phyloP scores from a whole-genome alignment of 2,113 vertebrate species.

The Pelobates fuscus region DNA sequence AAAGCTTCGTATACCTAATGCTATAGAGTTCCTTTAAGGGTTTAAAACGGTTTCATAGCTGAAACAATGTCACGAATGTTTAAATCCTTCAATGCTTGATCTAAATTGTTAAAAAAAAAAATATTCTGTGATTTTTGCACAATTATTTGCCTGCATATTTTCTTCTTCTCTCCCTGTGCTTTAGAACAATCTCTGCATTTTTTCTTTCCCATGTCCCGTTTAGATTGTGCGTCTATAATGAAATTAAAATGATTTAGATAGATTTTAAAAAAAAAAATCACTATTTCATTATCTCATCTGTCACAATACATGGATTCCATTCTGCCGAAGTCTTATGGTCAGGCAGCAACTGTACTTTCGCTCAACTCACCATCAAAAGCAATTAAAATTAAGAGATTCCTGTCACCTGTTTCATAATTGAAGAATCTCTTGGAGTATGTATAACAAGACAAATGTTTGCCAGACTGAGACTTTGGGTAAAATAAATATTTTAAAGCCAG shows the following conservation, averaged over 20 bases:
- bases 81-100: not conserved
- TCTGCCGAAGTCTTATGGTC: constrained; percentile 21
- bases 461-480: constrained; percentile 13
- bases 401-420: constrained; percentile 39
- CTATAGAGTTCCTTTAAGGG: no score
- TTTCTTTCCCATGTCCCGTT: constrained; percentile 16
- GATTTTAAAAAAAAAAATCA: constrained; percentile 32
- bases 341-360: constrained; percentile 14
- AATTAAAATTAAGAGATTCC: constrained; percentile 45
- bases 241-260: constrained; percentile 46
- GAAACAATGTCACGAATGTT: not conserved
- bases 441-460: constrained; percentile 13
- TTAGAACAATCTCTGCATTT: not conserved
- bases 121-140: not conserved
- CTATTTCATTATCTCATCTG: constrained; percentile 49
- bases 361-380: constrained; percentile 34
- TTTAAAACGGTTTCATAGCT: not conserved
- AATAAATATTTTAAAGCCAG: constrained; percentile 26
- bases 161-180: constrained; percentile 9
- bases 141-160: not conserved
- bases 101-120: not conserved
- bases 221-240: constrained; percentile 25
- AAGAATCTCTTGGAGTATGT: constrained; percentile 17
- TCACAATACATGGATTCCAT: constrained; percentile 28
- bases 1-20: no score